Evolutionary conservation across 2,797 vertebrate species (phyloP).

Genomic region (Gymnothorax javanicus): DNA sequence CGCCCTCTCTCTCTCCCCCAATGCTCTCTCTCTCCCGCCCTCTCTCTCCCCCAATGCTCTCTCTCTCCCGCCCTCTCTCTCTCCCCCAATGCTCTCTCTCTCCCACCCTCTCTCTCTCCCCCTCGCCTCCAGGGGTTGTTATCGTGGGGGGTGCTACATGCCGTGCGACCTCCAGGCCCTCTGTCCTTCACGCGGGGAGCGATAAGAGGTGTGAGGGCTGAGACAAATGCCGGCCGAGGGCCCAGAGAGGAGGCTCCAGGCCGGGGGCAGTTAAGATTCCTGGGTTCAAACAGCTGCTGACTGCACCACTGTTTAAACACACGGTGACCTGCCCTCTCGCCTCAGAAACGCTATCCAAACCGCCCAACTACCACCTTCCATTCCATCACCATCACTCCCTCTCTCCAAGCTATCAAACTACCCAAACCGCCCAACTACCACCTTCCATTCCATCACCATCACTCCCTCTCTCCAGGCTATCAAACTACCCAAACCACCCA

Average conservation of each 20-base stretch:
- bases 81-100: slow-evolving; percentile 63
- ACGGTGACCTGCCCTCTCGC: slow-evolving; percentile 39
- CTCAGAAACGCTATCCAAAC: slow-evolving; percentile 37
- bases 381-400: background rate
- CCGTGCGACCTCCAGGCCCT: slow-evolving; percentile 62
- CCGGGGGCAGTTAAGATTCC: slow-evolving; percentile 70
- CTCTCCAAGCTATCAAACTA: background rate
- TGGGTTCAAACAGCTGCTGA: slow-evolving; percentile 64
- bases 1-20: slow-evolving; percentile 46
- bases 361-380: background rate
- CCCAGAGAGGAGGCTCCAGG: slow-evolving; percentile 42
- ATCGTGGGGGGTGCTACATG: slow-evolving; percentile 66
- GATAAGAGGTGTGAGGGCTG: slow-evolving; percentile 87
- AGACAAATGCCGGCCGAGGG: slow-evolving; percentile 77
- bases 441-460: background rate
- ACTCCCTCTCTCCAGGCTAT: background rate
- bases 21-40: slow-evolving; percentile 56
- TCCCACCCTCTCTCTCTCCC: slow-evolving; percentile 56
- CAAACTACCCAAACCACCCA: too few species aligned
- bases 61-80: slow-evolving; percentile 55
- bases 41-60: slow-evolving; percentile 26
- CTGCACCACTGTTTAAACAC: slow-evolving; percentile 47
- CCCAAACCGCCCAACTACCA: slow-evolving; percentile 12
- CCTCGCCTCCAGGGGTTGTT: too few species aligned
- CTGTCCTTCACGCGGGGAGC: slow-evolving; percentile 48